Percentiles rank a stretch among this genome's conserved stretches.
Conservation (phyloP, 1,140 invertebrate species). For the Drosophila malerkotliana region DNA sequence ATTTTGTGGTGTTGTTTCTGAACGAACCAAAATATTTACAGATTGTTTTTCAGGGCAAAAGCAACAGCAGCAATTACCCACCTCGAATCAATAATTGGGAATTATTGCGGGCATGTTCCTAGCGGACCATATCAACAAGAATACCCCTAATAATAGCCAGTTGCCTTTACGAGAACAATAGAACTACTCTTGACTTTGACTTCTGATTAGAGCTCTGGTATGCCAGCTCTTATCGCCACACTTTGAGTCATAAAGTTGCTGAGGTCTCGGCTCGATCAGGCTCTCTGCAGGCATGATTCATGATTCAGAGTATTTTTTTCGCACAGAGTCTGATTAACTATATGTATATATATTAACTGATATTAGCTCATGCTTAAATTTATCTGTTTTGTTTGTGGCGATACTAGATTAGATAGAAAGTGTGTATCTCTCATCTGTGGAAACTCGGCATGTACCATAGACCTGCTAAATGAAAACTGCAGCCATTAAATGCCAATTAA, state of each 20-base stretch:
- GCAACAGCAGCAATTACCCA: not conserved
- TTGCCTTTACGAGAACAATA: slow-evolving; percentile 22
- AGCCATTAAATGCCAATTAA: slow-evolving; percentile 29
- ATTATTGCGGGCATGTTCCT: slow-evolving; percentile 9
- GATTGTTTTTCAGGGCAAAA: slow-evolving; percentile 26
- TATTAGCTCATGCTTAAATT: slow-evolving; percentile 22
- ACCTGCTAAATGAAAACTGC: slow-evolving; percentile 3
- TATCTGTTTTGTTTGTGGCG: slow-evolving; percentile 16
- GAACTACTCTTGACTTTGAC: slow-evolving; percentile 3
- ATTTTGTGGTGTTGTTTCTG: slow-evolving; percentile 52
- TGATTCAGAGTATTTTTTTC: slow-evolving; percentile 6
- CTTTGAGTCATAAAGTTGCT: slow-evolving; percentile 32
- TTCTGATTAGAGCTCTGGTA: slow-evolving; percentile 30
- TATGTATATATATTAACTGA: not conserved
- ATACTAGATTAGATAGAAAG: slow-evolving; percentile 37
- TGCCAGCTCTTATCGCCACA: slow-evolving; percentile 9
- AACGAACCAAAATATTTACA: slow-evolving; percentile 69
- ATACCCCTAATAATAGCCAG: slow-evolving; percentile 3
- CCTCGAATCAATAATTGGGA: slow-evolving; percentile 32
- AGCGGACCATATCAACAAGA: not conserved
- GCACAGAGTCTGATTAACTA: slow-evolving; percentile 11
- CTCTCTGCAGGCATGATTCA: slow-evolving; percentile 4
- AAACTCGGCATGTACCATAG: not conserved
- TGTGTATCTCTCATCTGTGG: not conserved
- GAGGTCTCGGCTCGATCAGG: not conserved